Evolutionary conservation across 92 coral and sea anemone genomes (phyloP).

Genomic region (Hydrozoanthus gracilis): DNA sequence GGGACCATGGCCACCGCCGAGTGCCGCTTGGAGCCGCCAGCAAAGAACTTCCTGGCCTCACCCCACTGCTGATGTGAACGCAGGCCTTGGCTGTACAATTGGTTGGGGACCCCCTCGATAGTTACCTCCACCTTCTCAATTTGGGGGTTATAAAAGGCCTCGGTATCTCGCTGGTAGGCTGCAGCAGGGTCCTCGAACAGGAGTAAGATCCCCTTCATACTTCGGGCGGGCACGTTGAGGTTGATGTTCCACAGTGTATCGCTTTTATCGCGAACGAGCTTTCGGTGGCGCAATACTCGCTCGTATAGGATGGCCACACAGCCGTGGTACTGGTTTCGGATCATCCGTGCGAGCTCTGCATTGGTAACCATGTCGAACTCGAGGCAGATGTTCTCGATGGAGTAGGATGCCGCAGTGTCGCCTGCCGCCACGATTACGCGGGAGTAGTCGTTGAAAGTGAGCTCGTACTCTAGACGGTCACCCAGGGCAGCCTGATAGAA

Average conservation of each 20-base stretch:
- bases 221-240: slow-evolving; percentile 17
- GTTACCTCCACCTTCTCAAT: slow-evolving; percentile 15
- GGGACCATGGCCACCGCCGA: too few relatives aligned
- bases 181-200: slow-evolving; percentile 3
- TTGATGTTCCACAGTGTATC: too few relatives aligned
- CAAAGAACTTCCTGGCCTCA: slow-evolving; percentile 10
- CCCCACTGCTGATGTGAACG: slow-evolving; percentile 25
- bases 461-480: slow-evolving; percentile 35
- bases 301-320: too few relatives aligned
- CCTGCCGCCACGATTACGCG: slow-evolving; percentile 18
- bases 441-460: slow-evolving; percentile 22
- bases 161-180: neutral
- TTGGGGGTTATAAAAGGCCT: neutral
- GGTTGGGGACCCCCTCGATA: slow-evolving; percentile 18
- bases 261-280: too few relatives aligned
- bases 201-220: neutral
- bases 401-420: slow-evolving; percentile 26
- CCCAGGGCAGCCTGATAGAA: slow-evolving; percentile 28
- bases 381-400: slow-evolving; percentile 20
- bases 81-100: slow-evolving; percentile 15
- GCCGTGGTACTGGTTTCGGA: neutral
- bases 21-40: too few relatives aligned
- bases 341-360: neutral
- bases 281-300: neutral
- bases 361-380: slow-evolving; percentile 2